These are phyloP conservation scores for Scolanthus callimorphus DNA, from an alignment of 92 coral and sea anemone species.

Conservation along the genomic window DNA sequence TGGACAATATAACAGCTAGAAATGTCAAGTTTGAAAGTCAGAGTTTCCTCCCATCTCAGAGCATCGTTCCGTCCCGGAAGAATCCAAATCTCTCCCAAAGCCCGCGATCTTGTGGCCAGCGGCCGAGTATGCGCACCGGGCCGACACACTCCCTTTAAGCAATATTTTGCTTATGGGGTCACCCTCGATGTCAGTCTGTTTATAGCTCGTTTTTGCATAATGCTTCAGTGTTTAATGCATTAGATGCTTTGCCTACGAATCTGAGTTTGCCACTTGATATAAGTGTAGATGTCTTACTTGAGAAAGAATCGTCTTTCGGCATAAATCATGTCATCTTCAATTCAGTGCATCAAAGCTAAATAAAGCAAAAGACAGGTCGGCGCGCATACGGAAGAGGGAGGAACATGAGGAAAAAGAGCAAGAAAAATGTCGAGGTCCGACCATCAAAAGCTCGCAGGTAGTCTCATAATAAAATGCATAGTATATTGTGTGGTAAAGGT, in stretches of 20 bases:
- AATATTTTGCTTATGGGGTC: no score
- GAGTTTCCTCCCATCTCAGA: no score
- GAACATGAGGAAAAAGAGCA: slow-evolving; percentile 26
- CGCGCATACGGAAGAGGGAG: slow-evolving; percentile 26
- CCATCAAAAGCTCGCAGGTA: slow-evolving; percentile 28
- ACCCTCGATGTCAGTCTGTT: no score
- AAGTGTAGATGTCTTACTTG: slow-evolving; percentile 32
- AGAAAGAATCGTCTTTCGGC: slow-evolving; percentile 67
- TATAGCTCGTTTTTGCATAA: slow-evolving; percentile 47
- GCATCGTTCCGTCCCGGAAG: no score
- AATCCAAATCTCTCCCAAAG: no score
- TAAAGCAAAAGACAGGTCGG: slow-evolving; percentile 47
- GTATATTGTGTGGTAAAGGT: slow-evolving; percentile 47
- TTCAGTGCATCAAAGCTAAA: slow-evolving; percentile 57
- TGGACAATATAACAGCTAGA: no score
- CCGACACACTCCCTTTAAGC: no score
- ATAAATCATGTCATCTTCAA: slow-evolving; percentile 63
- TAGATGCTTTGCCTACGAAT: slow-evolving; percentile 44
- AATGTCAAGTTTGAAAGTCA: no score
- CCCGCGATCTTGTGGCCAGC: no score
- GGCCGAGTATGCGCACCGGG: no score
- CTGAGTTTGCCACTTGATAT: slow-evolving; percentile 32
- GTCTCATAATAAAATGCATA: slow-evolving; percentile 30
- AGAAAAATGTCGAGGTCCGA: slow-evolving; percentile 30
- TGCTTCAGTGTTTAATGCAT: slow-evolving; percentile 23